Evolutionary conservation across 2,888 invertebrate genomes (phyloP).

Genomic region (Nephrotoma guestfalica): DNA sequence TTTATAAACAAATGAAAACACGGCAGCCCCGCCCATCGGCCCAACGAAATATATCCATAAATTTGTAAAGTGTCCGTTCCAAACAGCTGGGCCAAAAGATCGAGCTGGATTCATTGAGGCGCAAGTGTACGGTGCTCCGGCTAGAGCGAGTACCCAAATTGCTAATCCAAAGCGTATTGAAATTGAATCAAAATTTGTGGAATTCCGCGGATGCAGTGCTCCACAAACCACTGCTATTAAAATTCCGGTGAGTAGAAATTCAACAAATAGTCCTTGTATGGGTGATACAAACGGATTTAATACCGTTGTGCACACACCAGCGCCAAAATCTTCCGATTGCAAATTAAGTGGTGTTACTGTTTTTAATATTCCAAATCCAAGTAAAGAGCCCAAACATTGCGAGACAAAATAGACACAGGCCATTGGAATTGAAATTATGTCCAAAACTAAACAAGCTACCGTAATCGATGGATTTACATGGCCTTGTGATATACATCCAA

Average conservation of each 20-base stretch:
- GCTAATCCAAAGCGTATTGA: slow-evolving; percentile 54
- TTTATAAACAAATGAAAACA: slow-evolving; percentile 34
- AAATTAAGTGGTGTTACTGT: slow-evolving; percentile 35
- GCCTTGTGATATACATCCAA: slow-evolving; percentile 64
- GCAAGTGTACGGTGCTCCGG: slow-evolving; percentile 51
- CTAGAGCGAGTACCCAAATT: slow-evolving; percentile 46
- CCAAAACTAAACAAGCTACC: slow-evolving; percentile 31
- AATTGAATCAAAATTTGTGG: slow-evolving; percentile 44
- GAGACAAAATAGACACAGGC: slow-evolving; percentile 45
- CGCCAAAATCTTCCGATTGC: slow-evolving; percentile 10
- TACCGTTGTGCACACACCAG: slow-evolving; percentile 46
- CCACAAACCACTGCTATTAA: slow-evolving; percentile 52
- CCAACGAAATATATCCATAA: slow-evolving; percentile 65
- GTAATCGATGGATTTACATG: slow-evolving; percentile 68
- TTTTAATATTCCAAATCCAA: slow-evolving; percentile 54
- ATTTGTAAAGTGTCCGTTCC: slow-evolving; percentile 45
- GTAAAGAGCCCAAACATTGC: slow-evolving; percentile 49
- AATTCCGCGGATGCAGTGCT: slow-evolving; percentile 57
- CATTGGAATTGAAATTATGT: slow-evolving; percentile 33
- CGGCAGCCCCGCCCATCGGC: slow-evolving; percentile 34
- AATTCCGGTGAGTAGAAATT: slow-evolving; percentile 46
- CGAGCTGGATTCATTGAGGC: slow-evolving; percentile 60
- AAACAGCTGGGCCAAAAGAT: slow-evolving; percentile 54
- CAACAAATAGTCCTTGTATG: slow-evolving; percentile 43
- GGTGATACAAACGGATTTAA: slow-evolving; percentile 35